phyloP scores from a whole-genome alignment of 2,113 vertebrate genomes.

The Grus americana region DNA sequence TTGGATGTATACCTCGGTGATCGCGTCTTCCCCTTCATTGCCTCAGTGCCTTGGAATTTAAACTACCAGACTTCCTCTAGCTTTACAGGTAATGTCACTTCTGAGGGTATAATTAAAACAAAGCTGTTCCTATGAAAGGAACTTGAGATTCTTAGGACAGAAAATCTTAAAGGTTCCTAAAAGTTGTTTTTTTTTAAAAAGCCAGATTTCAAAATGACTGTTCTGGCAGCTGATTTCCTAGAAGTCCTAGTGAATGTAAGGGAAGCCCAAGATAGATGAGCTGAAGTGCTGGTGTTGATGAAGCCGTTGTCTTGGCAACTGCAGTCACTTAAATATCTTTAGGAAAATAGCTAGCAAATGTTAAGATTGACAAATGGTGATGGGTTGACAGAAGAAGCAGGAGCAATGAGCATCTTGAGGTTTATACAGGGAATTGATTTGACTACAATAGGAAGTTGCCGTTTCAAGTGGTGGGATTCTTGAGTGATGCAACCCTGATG shows the following conservation, averaged over 20 bases:
- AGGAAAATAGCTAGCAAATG: slow-evolving; percentile 39
- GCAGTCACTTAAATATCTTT: slow-evolving; percentile 57
- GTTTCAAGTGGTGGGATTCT: background rate
- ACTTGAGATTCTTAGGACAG: background rate
- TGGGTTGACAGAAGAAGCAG: background rate
- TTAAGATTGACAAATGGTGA: background rate
- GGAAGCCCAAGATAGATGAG: slow-evolving; percentile 55
- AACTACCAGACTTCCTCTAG: background rate
- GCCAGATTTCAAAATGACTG: background rate
- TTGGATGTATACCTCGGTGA: background rate
- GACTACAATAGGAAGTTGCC: background rate
- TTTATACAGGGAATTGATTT: background rate
- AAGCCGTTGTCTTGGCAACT: slow-evolving; percentile 51
- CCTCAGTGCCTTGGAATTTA: background rate
- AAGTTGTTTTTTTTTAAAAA: background rate
- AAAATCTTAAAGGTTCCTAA: background rate
- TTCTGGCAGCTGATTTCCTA: slow-evolving; percentile 11
- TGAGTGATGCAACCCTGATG: background rate
- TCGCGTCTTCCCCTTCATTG: background rate
- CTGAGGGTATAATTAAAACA: background rate
- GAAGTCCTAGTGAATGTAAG: slow-evolving; percentile 11
- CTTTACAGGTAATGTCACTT: background rate
- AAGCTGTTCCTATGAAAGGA: background rate
- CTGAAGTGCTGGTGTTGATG: slow-evolving; percentile 47
- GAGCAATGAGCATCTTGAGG: background rate